Conservation (phyloP, 2,113 vertebrate species). For the Anthoscopus minutus region DNA sequence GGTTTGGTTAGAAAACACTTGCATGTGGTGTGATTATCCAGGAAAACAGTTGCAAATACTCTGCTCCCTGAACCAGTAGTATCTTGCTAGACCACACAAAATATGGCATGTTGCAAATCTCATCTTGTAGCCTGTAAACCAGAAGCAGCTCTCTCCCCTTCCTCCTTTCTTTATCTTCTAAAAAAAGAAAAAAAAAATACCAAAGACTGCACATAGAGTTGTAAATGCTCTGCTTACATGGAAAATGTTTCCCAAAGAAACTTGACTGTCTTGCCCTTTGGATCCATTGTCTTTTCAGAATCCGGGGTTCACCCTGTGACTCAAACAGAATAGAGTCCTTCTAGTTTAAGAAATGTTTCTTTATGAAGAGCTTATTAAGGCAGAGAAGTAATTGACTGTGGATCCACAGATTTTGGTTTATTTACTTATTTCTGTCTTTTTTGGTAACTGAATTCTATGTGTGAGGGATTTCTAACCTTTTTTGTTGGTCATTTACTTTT, state of each 20-base stretch:
- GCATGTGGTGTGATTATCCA: background rate
- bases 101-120: constrained; percentile 45
- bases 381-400: background rate
- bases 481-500: background rate
- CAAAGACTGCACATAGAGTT: background rate
- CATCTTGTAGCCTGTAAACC: constrained; percentile 23
- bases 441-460: background rate
- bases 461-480: background rate
- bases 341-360: background rate
- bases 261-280: background rate
- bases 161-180: background rate
- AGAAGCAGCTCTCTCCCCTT: background rate
- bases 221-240: background rate
- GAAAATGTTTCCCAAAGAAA: background rate
- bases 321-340: background rate
- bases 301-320: background rate
- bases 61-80: constrained; percentile 46
- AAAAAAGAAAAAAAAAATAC: background rate
- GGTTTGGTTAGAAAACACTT: background rate
- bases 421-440: background rate
- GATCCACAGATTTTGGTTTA: background rate
- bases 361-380: background rate
- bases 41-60: constrained; percentile 46
- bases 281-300: background rate
- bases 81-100: constrained; percentile 46